These are phyloP conservation scores for Tiaroga cobitis DNA, from an alignment of 2,797 vertebrate genomes.

Conservation along the genomic window DNA sequence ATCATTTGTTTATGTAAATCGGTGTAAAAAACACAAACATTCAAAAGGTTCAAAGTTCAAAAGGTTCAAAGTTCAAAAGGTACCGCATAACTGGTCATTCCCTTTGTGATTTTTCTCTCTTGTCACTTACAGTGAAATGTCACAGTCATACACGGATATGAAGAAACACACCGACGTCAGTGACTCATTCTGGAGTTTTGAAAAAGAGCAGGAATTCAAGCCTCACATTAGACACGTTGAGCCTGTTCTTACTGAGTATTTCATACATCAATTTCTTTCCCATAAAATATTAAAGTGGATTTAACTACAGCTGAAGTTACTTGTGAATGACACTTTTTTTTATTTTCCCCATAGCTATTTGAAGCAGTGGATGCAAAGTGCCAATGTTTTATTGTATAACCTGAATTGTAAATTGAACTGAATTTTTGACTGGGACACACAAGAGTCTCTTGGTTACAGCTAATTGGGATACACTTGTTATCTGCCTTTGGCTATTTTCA, in stretches of 20 bases:
- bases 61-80: background rate
- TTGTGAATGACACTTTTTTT: background rate
- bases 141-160: background rate
- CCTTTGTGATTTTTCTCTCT: background rate
- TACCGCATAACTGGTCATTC: background rate
- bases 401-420: background rate
- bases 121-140: background rate
- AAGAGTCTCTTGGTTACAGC: constrained; percentile 2
- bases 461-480: background rate
- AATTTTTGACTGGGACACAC: background rate
- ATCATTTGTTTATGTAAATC: background rate
- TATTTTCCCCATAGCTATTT: background rate
- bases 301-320: background rate
- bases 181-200: constrained; percentile 32
- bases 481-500: background rate
- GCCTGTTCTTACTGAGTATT: constrained; percentile 54
- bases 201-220: constrained; percentile 49
- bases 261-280: background rate
- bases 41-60: too few species aligned
- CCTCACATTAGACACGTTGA: constrained; percentile 56
- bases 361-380: background rate
- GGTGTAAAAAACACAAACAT: background rate
- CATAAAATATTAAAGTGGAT: background rate
- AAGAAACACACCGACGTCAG: background rate
- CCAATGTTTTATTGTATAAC: background rate